Evolutionary conservation across 2,888 invertebrate genomes (phyloP).

Genomic region (Craniophora ligustri): DNA sequence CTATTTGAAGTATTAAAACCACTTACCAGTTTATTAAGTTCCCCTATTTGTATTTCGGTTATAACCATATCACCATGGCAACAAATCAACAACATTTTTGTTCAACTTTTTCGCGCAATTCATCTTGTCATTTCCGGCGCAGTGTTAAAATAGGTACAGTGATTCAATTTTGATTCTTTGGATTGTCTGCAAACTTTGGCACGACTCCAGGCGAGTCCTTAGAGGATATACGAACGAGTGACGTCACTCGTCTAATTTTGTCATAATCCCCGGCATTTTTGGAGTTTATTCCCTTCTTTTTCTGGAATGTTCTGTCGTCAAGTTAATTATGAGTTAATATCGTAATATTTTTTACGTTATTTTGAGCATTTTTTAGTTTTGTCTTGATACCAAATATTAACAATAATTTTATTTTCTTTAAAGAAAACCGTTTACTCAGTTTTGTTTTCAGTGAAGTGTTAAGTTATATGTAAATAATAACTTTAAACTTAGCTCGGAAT

Average conservation of each 20-base stretch:
- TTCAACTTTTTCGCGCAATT: slow-evolving; percentile 21
- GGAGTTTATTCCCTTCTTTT: slow-evolving; percentile 2
- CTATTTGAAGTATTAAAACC: too few relatives aligned
- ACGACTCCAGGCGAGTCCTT: slow-evolving; percentile 42
- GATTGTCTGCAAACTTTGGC: slow-evolving; percentile 48
- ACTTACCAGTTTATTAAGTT: too few relatives aligned
- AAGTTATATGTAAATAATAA: too few relatives aligned
- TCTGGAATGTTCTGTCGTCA: not conserved
- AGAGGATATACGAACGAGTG: slow-evolving; percentile 43
- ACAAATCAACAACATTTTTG: slow-evolving; percentile 14
- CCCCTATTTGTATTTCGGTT: too few relatives aligned
- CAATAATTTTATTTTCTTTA: too few relatives aligned
- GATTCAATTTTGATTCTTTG: slow-evolving; percentile 54
- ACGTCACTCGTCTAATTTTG: slow-evolving; percentile 44
- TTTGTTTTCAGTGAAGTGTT: too few relatives aligned
- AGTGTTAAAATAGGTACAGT: slow-evolving; percentile 44
- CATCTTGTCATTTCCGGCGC: slow-evolving; percentile 43
- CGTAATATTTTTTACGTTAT: slow-evolving; percentile 5
- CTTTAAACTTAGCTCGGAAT: too few relatives aligned
- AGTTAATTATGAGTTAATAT: slow-evolving; percentile 5
- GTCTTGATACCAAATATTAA: too few relatives aligned
- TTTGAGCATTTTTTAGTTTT: slow-evolving; percentile 6
- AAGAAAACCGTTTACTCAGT: too few relatives aligned
- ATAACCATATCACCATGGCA: slow-evolving; percentile 15
- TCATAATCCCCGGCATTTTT: slow-evolving; percentile 26